These are phyloP conservation scores for Papilio dardanus DNA, from an alignment of 1,140 invertebrate genomes.

Conservation along the genomic window DNA sequence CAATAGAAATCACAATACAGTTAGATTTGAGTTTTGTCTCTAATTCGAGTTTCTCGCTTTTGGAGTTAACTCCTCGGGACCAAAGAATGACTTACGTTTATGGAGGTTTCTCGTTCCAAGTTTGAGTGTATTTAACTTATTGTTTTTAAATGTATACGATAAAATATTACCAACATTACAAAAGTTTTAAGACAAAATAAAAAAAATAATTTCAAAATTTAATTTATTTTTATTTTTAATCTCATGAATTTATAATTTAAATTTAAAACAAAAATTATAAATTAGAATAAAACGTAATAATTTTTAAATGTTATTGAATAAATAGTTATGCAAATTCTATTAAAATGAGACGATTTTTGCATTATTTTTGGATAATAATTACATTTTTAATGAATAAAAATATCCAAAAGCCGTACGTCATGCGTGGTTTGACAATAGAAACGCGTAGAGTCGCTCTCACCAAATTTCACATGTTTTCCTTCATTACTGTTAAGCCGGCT, in stretches of 20 bases:
- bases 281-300: neutral
- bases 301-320: neutral
- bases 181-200: too few species aligned
- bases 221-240: too few species aligned
- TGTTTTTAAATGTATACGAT: too few species aligned
- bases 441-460: slow-evolving; percentile 42
- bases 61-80: too few species aligned
- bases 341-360: neutral
- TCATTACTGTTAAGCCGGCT: slow-evolving; percentile 39
- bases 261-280: neutral
- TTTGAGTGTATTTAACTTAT: too few species aligned
- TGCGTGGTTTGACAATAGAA: slow-evolving; percentile 44
- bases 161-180: too few species aligned
- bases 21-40: neutral
- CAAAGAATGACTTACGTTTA: too few species aligned
- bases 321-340: neutral
- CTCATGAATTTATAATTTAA: neutral
- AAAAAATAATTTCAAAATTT: too few species aligned
- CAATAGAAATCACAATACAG: neutral
- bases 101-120: too few species aligned
- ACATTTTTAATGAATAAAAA: slow-evolving; percentile 19
- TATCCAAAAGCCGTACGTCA: slow-evolving; percentile 35
- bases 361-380: neutral
- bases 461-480: slow-evolving; percentile 36
- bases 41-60: too few species aligned